Evolutionary conservation across 2,797 vertebrate genomes (phyloP).

Genomic region (Artibeus lituratus): DNA sequence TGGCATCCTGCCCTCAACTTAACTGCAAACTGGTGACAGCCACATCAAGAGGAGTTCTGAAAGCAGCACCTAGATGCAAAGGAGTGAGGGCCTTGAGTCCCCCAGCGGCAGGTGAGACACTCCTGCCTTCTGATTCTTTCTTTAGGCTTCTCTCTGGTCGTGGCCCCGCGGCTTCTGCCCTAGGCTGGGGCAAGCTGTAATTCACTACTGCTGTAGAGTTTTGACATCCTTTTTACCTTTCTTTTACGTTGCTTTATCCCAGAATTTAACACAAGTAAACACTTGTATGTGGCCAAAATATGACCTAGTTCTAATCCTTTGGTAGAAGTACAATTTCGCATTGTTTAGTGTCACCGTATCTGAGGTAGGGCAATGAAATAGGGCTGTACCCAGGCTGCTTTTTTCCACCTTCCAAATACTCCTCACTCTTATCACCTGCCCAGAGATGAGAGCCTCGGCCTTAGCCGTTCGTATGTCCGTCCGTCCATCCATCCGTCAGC

Average conservation of each 20-base stretch:
- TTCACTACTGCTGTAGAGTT: not conserved
- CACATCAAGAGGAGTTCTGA: not conserved
- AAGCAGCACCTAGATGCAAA: not conserved
- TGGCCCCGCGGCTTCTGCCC: no score
- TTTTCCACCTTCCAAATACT: not conserved
- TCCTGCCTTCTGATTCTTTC: no score
- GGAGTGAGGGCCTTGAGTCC: not conserved
- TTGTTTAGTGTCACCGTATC: not conserved
- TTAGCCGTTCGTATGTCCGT: accelerated
- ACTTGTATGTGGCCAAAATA: not conserved
- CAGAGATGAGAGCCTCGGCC: accelerated
- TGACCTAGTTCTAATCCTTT: not conserved
- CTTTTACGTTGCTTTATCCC: conserved; percentile 16
- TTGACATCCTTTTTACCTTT: not conserved
- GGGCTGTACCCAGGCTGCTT: not conserved
- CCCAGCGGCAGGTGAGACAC: not conserved
- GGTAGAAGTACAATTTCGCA: not conserved
- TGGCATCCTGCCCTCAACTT: not conserved
- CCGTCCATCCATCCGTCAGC: accelerated
- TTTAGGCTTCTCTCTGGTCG: not conserved
- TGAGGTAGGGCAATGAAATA: not conserved
- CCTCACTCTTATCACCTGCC: not conserved
- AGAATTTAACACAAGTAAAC: conserved; percentile 47
- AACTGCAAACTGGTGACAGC: not conserved
- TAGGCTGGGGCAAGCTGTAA: not conserved